Evolutionary conservation across 1,140 invertebrate species (phyloP).

Genomic region (Achroia grisella): DNA sequence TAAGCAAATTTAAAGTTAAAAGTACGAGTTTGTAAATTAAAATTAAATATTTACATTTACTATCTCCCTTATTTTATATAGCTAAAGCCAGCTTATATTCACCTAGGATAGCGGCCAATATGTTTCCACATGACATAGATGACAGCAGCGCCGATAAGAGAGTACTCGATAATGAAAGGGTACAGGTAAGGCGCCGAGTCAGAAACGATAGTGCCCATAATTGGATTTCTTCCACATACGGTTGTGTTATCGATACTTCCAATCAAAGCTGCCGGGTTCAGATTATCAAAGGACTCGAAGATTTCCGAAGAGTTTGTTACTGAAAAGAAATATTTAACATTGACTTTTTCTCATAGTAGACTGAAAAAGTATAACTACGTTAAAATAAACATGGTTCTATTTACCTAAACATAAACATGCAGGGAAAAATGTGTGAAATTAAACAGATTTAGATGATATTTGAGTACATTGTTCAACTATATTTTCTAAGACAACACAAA

Average conservation of each 20-base stretch:
- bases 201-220: conserved; percentile 94
- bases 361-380: not conserved
- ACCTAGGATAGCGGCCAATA: conserved; percentile 88
- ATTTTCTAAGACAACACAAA: conserved; percentile 8
- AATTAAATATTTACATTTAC: too few relatives aligned
- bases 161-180: conserved; percentile 98
- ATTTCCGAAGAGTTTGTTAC: conserved; percentile 73
- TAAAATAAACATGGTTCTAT: too few relatives aligned
- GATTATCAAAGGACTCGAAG: conserved; percentile 75
- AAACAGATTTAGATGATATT: not conserved
- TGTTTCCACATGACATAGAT: conserved; percentile 99
- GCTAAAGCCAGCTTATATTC: conserved; percentile 33
- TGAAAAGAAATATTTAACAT: conserved; percentile 26
- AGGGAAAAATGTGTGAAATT: conserved; percentile 6
- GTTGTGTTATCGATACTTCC: conserved; percentile 74
- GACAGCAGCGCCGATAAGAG: conserved; percentile 96
- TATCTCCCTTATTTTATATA: too few relatives aligned
- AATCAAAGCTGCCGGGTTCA: conserved; percentile 77
- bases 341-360: not conserved
- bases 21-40: too few relatives aligned
- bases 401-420: conserved; percentile 5
- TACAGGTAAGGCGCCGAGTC: conserved; percentile 94
- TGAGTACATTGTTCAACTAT: not conserved
- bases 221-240: conserved; percentile 86
- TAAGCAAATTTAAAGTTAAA: too few relatives aligned